Evolutionary conservation across 2,797 vertebrate species (phyloP).

Genomic region (Buceros bicornis): DNA sequence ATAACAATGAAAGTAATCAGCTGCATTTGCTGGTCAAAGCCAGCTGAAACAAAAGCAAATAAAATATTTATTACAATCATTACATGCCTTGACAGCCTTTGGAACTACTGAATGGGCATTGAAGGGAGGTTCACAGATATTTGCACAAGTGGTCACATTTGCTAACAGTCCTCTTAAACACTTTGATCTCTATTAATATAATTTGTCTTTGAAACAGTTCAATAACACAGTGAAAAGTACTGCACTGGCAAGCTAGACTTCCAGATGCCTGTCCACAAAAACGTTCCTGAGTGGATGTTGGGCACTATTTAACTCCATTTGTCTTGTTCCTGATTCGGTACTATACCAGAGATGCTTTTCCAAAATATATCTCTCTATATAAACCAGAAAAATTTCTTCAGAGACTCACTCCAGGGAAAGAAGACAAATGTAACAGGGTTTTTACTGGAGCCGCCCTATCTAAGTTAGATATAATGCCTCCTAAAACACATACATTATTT

Average conservation of each 20-base stretch:
- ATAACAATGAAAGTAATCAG: conserved; percentile 60
- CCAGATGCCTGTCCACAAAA: conserved; percentile 25
- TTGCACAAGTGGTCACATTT: conserved; percentile 75
- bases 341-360: not conserved
- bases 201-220: conserved; percentile 62
- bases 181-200: conserved; percentile 74
- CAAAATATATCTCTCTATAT: not conserved
- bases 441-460: not conserved
- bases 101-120: conserved; percentile 65
- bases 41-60: conserved; percentile 76
- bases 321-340: not conserved
- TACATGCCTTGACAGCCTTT: conserved; percentile 71
- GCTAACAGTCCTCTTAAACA: conserved; percentile 62
- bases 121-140: conserved; percentile 63
- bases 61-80: conserved; percentile 70
- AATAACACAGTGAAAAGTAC: conserved; percentile 66
- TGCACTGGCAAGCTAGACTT: conserved; percentile 20
- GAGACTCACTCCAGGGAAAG: not conserved
- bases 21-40: conserved; percentile 53
- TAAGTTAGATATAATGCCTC: not conserved
- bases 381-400: not conserved
- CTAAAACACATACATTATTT: not conserved
- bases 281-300: not conserved
- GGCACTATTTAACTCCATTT: not conserved
- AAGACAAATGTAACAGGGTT: not conserved